Evolutionary conservation across 2,888 invertebrate genomes (phyloP).

Genomic region (Phortica okadai): DNA sequence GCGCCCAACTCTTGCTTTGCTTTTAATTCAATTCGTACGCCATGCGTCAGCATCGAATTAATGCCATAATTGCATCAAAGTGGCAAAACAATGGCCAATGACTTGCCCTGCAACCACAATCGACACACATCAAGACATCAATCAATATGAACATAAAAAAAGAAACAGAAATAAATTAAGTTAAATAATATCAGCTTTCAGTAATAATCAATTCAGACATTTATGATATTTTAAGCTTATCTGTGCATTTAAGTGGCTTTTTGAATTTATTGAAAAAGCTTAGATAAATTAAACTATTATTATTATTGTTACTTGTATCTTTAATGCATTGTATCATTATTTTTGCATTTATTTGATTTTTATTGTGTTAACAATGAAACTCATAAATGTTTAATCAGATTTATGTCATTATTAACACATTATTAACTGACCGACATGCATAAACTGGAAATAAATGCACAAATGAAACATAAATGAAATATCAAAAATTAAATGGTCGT

Average conservation of each 20-base stretch:
- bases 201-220: neutral
- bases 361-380: neutral
- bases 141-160: neutral
- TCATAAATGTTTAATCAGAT: conserved; percentile 28
- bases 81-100: no score
- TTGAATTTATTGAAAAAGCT: neutral
- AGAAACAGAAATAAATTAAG: neutral
- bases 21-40: no score
- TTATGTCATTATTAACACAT: conserved; percentile 12
- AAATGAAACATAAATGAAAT: neutral
- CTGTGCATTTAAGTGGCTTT: conserved; percentile 1
- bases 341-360: neutral
- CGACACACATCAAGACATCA: conserved; percentile 7
- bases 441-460: neutral
- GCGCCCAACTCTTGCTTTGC: no score
- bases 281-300: conserved; percentile 4
- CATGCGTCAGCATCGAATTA: no score
- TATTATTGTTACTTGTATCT: neutral
- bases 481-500: neutral
- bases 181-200: neutral
- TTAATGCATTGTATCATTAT: neutral
- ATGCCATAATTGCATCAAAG: no score
- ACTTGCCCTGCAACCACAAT: no score
- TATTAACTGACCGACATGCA: neutral
- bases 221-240: neutral